phyloP scores from a whole-genome alignment of 2,888 invertebrate genomes.

The Cremastobaeus sp. region DNA sequence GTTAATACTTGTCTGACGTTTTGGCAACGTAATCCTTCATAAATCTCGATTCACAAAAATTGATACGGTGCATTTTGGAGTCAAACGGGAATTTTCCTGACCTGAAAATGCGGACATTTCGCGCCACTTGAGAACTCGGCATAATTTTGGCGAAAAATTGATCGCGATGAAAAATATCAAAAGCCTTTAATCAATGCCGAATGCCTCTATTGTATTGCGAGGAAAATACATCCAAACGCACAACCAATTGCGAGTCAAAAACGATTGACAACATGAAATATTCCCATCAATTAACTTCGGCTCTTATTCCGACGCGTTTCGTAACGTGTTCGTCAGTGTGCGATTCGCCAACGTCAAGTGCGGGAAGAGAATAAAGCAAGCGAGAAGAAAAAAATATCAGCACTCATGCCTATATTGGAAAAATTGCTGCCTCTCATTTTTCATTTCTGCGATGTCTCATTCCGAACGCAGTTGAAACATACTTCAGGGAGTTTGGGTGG shows the following conservation, averaged over 20 bases:
- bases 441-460: slow-evolving; percentile 51
- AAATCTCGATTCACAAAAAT: slow-evolving; percentile 30
- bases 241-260: slow-evolving; percentile 11
- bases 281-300: slow-evolving; percentile 37
- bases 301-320: slow-evolving; percentile 25
- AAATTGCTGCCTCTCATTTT: slow-evolving; percentile 52
- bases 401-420: slow-evolving; percentile 47
- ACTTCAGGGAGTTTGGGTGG: slow-evolving; percentile 52
- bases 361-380: slow-evolving; percentile 12
- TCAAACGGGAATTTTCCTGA: no score
- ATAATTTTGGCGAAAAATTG: no score
- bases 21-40: slow-evolving; percentile 20
- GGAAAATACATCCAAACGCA: slow-evolving; percentile 6
- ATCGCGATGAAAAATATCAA: no score
- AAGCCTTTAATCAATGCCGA: no score
- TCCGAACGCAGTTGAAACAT: slow-evolving; percentile 44
- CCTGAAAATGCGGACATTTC: no score
- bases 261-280: no score
- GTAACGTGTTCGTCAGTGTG: slow-evolving; percentile 13
- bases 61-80: no score
- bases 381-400: slow-evolving; percentile 19
- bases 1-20: slow-evolving; percentile 45
- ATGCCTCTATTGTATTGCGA: no score
- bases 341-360: slow-evolving; percentile 31
- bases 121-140: no score